Evolutionary conservation across 2,113 vertebrate species (phyloP).

Genomic region (Tupaia chinensis): DNA sequence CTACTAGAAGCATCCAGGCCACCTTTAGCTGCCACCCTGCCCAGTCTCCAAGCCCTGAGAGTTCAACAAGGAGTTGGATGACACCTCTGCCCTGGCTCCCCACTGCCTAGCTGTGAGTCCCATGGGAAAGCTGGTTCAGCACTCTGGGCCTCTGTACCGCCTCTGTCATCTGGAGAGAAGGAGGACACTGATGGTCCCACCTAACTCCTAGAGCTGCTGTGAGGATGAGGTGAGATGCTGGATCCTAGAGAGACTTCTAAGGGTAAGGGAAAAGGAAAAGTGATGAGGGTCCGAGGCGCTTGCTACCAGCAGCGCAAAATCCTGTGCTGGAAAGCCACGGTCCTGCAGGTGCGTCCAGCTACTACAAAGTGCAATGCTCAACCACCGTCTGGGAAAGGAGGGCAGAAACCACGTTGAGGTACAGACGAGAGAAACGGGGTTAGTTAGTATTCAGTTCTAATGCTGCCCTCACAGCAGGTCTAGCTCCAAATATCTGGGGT

Average conservation of each 20-base stretch:
- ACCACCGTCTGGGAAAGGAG: background rate
- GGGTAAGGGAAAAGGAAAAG: background rate
- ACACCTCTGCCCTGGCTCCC: background rate
- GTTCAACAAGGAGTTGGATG: background rate
- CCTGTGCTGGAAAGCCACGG: background rate
- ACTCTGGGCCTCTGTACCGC: background rate
- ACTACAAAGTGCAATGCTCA: background rate
- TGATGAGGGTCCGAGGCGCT: background rate
- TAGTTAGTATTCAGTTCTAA: background rate
- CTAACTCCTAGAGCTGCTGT: background rate
- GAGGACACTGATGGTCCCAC: background rate
- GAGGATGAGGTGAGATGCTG: background rate
- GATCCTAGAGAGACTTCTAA: background rate
- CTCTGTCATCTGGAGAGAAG: background rate
- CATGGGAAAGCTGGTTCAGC: background rate
- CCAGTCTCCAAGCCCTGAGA: background rate
- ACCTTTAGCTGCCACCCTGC: background rate
- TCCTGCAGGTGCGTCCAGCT: background rate
- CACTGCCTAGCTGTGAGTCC: background rate
- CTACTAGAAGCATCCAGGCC: background rate
- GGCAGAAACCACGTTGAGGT: background rate
- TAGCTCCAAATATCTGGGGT: conserved; percentile 20
- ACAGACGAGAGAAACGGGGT: background rate
- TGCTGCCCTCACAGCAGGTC: background rate
- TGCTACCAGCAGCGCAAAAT: background rate